Base-by-base conservation (phyloP, 2,797 vertebrate genomes). In the Peromyscus eremicus region DNA sequence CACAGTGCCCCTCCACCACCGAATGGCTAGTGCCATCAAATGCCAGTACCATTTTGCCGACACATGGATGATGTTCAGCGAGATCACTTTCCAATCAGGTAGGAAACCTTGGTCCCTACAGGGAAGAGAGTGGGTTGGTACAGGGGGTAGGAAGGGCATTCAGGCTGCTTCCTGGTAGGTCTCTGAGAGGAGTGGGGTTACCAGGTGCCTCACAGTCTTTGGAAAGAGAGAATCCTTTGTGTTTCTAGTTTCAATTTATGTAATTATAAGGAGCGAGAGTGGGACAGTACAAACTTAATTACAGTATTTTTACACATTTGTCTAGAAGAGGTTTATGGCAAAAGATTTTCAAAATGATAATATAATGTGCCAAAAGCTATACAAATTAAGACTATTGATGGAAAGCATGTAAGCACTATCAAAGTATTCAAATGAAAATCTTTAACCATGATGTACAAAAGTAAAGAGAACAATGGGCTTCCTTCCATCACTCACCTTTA, bases 21-120 rank as follows among this genome's bases (percentile, higher is more conserved):
- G 99, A 97, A 99, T 99, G 99, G 99, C 99, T 95, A 99, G 99
- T 0, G 99, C 99, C 97, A 99, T 99, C 97, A 99, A 99, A 98
- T 99, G 99, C 98, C 99, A 99, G 94, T 99, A 99, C 98, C 99
- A 99, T 98, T 99, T 99, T 0, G 99, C 99, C 0, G 99, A 99
- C 14, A 98, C 98, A 73, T 99, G 99, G 99, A 99, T 99, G 99
- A 98, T 99, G 99, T 99, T 99, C 99, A 99, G 99, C 6, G 99
- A 99, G 98, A 99, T 99, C 98, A 99, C 99, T 95, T 99, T 99
- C 98, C 99, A 99, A 98, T 99, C 99, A 98, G 99, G 99, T 99
- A 98, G 81, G 96, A 81, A 93, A 55, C 81, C 6, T 1, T 2
- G n/a, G 49, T 23, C 13, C n/a, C 21, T 55, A 8, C n/a, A 5